These are phyloP conservation scores for Entomobrya multifasciata DNA, from an alignment of 2,888 invertebrate genomes.

Conservation along the genomic window DNA sequence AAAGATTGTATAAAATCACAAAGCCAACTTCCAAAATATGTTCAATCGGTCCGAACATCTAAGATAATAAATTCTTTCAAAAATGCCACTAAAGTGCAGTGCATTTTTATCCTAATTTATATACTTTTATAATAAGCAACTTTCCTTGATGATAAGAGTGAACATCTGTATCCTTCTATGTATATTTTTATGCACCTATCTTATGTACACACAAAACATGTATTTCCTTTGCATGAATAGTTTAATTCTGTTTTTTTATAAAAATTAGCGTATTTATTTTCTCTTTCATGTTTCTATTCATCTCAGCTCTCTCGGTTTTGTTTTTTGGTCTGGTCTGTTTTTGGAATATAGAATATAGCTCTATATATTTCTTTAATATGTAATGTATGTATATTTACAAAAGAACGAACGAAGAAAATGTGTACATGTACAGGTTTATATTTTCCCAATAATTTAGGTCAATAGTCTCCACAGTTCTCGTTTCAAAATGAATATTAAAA, in stretches of 20 bases:
- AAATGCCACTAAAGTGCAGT: neutral
- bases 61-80: neutral
- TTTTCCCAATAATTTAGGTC: neutral
- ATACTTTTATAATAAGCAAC: neutral
- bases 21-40: neutral
- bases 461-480: constrained; percentile 1
- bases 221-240: neutral
- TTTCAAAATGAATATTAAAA: neutral
- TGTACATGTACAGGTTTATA: neutral
- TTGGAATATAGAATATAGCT: constrained; percentile 26
- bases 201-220: constrained; percentile 16
- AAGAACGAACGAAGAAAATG: constrained; percentile 16
- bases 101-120: neutral
- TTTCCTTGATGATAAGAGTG: neutral
- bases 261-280: constrained; percentile 57
- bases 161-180: neutral
- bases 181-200: neutral
- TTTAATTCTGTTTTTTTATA: constrained; percentile 21
- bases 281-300: constrained; percentile 36
- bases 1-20: neutral
- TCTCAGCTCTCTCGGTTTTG: constrained; percentile 66
- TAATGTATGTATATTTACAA: neutral
- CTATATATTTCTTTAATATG: neutral
- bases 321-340: constrained; percentile 56
- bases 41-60: neutral